Evolutionary conservation across 2,797 vertebrate genomes (phyloP).

Genomic region (Poeciliopsis infans): DNA sequence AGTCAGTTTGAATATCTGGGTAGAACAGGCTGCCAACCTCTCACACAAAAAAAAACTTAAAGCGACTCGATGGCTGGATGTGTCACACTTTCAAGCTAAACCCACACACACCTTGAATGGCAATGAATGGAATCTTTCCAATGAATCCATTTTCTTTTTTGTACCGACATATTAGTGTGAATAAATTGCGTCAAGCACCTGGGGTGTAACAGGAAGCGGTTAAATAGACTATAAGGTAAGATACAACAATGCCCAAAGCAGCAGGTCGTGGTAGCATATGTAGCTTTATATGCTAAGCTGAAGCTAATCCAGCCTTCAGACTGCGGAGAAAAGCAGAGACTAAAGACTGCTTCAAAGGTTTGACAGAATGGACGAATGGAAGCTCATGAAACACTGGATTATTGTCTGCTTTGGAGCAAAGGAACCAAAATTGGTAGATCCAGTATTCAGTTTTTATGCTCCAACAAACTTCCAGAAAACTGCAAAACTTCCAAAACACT

Average conservation of each 20-base stretch:
- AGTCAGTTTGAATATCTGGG: background rate
- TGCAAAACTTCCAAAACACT: too few species aligned
- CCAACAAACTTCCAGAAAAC: too few species aligned
- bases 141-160: background rate
- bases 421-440: too few species aligned
- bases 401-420: background rate
- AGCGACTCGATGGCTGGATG: background rate
- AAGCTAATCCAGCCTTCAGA: background rate
- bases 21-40: background rate
- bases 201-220: background rate
- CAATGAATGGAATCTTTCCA: background rate
- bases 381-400: background rate
- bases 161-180: background rate
- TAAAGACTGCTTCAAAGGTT: background rate
- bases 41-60: background rate
- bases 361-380: background rate
- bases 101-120: background rate
- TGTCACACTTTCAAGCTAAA: background rate
- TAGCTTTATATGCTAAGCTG: background rate
- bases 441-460: too few species aligned
- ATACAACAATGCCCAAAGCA: background rate
- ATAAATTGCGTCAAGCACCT: background rate
- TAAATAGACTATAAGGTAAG: background rate
- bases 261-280: background rate
- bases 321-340: background rate